Evolutionary conservation across 2,113 vertebrate species (phyloP).

Genomic region (Coryphaenoides rupestris): DNA sequence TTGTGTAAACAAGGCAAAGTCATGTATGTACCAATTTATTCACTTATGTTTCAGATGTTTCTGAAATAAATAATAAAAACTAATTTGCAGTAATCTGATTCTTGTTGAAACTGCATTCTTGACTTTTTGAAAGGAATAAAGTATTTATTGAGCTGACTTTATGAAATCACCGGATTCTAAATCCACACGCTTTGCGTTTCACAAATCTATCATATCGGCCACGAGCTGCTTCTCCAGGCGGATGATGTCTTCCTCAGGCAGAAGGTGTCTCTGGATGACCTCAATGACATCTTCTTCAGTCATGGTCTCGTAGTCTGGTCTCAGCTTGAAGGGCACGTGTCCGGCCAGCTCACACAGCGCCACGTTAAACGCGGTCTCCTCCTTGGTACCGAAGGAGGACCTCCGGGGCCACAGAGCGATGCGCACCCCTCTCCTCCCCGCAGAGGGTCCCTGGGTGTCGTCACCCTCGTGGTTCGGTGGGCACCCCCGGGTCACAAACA

Average conservation of each 20-base stretch:
- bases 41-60: too few relatives aligned
- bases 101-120: too few relatives aligned
- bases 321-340: slow-evolving; percentile 80
- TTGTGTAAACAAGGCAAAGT: too few relatives aligned
- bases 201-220: slow-evolving; percentile 45
- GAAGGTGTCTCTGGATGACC: slow-evolving; percentile 69
- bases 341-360: slow-evolving; percentile 92
- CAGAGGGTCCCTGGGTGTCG: not conserved
- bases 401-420: slow-evolving; percentile 81
- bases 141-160: too few relatives aligned
- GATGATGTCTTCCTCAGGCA: slow-evolving; percentile 68
- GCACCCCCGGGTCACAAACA: slow-evolving; percentile 83
- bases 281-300: slow-evolving; percentile 73
- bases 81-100: too few relatives aligned
- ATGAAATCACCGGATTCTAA: too few relatives aligned
- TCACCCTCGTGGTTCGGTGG: slow-evolving; percentile 45
- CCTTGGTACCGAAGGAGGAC: slow-evolving; percentile 81
- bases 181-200: not conserved
- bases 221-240: slow-evolving; percentile 68
- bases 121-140: too few relatives aligned
- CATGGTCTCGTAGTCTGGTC: slow-evolving; percentile 67
- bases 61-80: too few relatives aligned
- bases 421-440: slow-evolving; percentile 74
- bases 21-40: too few relatives aligned
- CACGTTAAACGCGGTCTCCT: slow-evolving; percentile 80